Percentiles rank a stretch among this genome's conserved stretches.
Evolutionary conservation across 2,113 vertebrate species (phyloP).

Genomic region (Myrmophylax atrothorax): DNA sequence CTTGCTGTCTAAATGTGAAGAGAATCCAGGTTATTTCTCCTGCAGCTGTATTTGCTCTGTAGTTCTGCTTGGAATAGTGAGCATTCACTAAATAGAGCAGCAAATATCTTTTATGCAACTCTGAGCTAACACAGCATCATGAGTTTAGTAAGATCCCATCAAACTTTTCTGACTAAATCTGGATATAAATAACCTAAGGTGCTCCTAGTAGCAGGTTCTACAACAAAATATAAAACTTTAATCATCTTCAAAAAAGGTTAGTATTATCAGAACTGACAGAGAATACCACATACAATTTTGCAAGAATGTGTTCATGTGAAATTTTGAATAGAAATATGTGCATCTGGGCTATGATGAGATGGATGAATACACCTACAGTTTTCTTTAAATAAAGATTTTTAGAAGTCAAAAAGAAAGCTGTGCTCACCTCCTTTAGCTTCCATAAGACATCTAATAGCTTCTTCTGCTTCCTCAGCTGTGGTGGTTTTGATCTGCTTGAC

Average conservation of each 20-base stretch:
- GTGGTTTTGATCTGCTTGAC: conserved; percentile 85
- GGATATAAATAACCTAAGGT: neutral
- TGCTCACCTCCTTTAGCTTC: conserved; percentile 75
- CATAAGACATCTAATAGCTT: conserved; percentile 80
- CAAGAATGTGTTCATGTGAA: neutral
- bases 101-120: neutral
- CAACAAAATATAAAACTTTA: neutral
- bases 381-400: neutral
- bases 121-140: neutral
- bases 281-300: neutral
- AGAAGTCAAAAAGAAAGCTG: neutral
- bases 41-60: neutral
- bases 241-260: neutral
- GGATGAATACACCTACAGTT: neutral
- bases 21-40: conserved; percentile 15
- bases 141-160: neutral
- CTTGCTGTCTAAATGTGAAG: neutral
- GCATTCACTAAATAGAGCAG: neutral
- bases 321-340: neutral
- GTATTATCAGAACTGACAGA: neutral
- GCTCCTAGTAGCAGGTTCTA: neutral
- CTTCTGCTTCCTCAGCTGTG: conserved; percentile 80
- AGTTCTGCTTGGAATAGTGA: neutral
- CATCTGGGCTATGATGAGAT: neutral
- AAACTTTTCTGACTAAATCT: neutral